A percentile compares a stretch with the other conserved stretches of the same genome.
Evolutionary conservation across 2,888 invertebrate species (phyloP).

Genomic region (Ypsolopha scabrella): DNA sequence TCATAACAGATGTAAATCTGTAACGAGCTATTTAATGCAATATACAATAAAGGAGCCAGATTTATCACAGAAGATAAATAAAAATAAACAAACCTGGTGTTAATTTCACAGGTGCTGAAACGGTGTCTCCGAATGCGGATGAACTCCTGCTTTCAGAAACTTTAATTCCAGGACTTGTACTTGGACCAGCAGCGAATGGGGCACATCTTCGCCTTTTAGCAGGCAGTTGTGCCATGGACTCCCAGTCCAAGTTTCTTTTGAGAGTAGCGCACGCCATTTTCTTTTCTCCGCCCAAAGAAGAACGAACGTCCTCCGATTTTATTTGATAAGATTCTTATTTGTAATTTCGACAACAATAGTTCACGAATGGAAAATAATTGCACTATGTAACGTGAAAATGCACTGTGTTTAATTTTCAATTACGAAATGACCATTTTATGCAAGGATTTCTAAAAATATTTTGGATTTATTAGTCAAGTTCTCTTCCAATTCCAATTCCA

Average conservation of each 20-base stretch:
- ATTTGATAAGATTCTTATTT: constrained; percentile 27
- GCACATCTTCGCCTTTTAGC: constrained; percentile 92
- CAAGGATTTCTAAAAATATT: background rate
- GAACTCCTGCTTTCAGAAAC: constrained; percentile 71
- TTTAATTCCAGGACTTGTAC: constrained; percentile 64
- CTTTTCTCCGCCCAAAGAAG: constrained; percentile 70
- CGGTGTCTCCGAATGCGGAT: constrained; percentile 86
- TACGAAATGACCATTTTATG: background rate
- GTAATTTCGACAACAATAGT: constrained; percentile 30
- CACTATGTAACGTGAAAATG: constrained; percentile 28
- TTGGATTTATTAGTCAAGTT: constrained; percentile 20
- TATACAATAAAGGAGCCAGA: no score
- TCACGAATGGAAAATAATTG: constrained; percentile 43
- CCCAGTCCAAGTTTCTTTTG: constrained; percentile 95
- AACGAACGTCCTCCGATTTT: constrained; percentile 48
- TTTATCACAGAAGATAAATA: background rate
- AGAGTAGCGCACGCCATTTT: constrained; percentile 98
- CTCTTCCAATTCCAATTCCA: constrained; percentile 35
- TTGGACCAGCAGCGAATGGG: constrained; percentile 79
- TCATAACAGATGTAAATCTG: background rate
- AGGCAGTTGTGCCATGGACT: constrained; percentile 89
- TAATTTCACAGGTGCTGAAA: constrained; percentile 79
- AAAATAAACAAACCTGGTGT: constrained; percentile 84
- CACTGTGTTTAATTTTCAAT: constrained; percentile 16
- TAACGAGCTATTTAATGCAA: background rate